Conservation (phyloP, 2,113 vertebrate genomes). For the Ceratotherium simum region DNA sequence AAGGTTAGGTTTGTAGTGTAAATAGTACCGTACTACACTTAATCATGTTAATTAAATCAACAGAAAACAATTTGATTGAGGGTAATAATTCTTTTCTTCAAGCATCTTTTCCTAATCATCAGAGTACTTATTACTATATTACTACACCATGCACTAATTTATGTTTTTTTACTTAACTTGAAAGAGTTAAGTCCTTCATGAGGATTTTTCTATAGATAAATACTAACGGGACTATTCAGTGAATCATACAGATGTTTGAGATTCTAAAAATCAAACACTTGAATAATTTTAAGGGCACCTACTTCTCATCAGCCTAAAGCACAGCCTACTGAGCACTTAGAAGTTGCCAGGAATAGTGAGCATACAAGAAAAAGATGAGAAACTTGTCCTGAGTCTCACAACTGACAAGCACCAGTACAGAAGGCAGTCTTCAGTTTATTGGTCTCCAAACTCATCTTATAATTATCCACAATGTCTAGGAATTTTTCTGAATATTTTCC, state of each 20-base stretch:
- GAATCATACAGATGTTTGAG: neutral
- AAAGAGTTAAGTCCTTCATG: neutral
- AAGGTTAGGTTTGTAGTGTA: neutral
- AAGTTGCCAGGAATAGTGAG: accelerated
- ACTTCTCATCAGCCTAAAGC: neutral
- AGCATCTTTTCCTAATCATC: neutral
- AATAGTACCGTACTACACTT: neutral
- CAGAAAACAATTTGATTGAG: neutral
- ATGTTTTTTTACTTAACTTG: neutral
- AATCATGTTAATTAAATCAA: conserved; percentile 17
- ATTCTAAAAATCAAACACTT: neutral
- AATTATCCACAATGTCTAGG: neutral
- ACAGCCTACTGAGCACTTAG: neutral
- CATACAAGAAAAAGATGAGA: neutral
- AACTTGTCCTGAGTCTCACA: neutral
- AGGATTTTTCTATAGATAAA: neutral
- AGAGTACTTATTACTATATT: neutral
- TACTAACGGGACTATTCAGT: neutral
- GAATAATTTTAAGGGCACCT: neutral
- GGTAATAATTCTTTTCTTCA: neutral
- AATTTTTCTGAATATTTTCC: neutral
- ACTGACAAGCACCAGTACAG: neutral
- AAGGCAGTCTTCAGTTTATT: neutral
- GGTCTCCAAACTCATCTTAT: neutral
- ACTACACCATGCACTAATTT: neutral